Conservation (phyloP, 2,797 vertebrate genomes). For the Sebastes oblongus region DNA sequence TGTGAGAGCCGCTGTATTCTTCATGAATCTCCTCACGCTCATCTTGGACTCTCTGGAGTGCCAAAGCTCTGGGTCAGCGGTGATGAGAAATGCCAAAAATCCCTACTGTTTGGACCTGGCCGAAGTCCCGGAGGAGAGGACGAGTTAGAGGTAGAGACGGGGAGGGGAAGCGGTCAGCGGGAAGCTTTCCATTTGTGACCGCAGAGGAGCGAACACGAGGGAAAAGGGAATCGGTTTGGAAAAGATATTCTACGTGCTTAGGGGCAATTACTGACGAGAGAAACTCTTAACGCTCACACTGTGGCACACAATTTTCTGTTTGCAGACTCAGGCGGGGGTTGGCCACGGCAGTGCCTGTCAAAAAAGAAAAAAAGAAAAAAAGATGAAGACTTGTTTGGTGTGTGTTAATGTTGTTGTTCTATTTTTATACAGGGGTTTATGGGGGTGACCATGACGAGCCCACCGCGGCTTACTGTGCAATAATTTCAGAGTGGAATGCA, state of each 20-base stretch:
- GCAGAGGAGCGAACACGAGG: conserved; percentile 43
- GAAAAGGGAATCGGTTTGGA: conserved; percentile 54
- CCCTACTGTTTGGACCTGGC: conserved; percentile 70
- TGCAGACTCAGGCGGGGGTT: conserved; percentile 68
- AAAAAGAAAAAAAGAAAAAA: conserved; percentile 42
- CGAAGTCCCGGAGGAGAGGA: conserved; percentile 56
- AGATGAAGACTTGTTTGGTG: conserved; percentile 83
- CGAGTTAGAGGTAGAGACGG: conserved; percentile 19
- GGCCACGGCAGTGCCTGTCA: conserved; percentile 77
- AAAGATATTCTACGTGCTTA: conserved; percentile 42
- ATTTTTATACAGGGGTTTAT: conserved; percentile 88
- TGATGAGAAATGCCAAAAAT: conserved; percentile 74
- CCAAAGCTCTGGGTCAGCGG: conserved; percentile 64
- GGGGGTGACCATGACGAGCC: conserved; percentile 88
- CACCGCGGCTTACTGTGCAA: conserved; percentile 94
- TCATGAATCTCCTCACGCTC: conserved; percentile 57
- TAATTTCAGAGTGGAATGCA: conserved; percentile 89
- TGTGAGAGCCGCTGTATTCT: conserved; percentile 37
- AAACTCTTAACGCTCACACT: conserved; percentile 69
- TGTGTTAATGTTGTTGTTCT: conserved; percentile 88
- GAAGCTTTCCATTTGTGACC: conserved; percentile 54
- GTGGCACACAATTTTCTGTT: conserved; percentile 66
- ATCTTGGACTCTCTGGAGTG: conserved; percentile 60
- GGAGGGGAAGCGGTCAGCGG: conserved; percentile 41
- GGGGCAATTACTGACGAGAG: conserved; percentile 53